Evolutionary conservation across 2,888 invertebrate species (phyloP).

Genomic region (Zygogramma bicolorata): DNA sequence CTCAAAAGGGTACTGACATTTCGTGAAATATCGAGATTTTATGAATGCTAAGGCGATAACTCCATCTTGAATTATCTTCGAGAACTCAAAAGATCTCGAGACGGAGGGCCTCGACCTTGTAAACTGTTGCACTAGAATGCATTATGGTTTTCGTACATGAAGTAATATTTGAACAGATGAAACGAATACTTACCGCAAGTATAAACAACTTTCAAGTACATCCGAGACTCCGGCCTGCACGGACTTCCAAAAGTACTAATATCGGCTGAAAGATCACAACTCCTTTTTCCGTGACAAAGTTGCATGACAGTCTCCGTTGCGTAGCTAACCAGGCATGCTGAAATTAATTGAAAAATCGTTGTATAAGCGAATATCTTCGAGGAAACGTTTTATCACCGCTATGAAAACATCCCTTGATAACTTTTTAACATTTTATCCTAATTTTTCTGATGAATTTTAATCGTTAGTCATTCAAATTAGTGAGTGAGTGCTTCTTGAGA

Average conservation of each 20-base stretch:
- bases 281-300: slow-evolving; percentile 83
- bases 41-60: too few relatives aligned
- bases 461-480: background rate
- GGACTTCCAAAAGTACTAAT: slow-evolving; percentile 86
- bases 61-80: too few relatives aligned
- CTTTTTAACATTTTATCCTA: background rate
- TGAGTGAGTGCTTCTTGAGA: background rate
- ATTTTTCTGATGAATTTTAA: background rate
- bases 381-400: background rate
- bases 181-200: slow-evolving; percentile 84
- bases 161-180: too few relatives aligned
- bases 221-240: slow-evolving; percentile 82
- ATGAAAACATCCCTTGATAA: slow-evolving; percentile 2
- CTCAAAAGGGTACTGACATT: too few relatives aligned
- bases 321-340: slow-evolving; percentile 89
- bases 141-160: too few relatives aligned
- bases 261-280: slow-evolving; percentile 84
- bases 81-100: too few relatives aligned
- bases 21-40: too few relatives aligned
- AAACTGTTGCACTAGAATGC: too few relatives aligned
- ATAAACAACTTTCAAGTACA: slow-evolving; percentile 88
- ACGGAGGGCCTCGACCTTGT: too few relatives aligned
- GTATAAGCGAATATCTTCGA: background rate
- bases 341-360: slow-evolving; percentile 54
- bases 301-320: slow-evolving; percentile 94